Base-by-base conservation (phyloP, 2,113 vertebrate species). In the Pseudois nayaur region DNA sequence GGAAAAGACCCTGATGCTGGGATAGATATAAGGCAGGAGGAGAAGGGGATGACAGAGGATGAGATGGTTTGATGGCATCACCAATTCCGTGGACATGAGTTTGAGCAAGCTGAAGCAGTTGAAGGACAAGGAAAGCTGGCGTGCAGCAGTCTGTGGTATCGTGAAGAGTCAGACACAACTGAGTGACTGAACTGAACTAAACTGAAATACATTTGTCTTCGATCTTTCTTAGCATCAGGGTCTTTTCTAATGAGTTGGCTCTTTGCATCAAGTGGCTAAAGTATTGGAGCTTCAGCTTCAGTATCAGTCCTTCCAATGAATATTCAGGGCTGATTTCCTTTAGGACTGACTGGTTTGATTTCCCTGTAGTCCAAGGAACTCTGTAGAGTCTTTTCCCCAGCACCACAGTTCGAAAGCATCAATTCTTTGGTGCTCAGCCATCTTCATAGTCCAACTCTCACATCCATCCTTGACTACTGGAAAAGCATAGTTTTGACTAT, bases 131-230 rank as follows among this genome's bases (percentile, higher is more conserved):
- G n/a, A n/a, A 71, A 40, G 10, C 67, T 71, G 67, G 19, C 0
- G 0, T 23, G 67, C 19, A 40, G 10, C 67, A 40, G 19, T 40
- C n/a, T 71, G 5, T 71, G 67, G 67, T n/a, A 11, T 23, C 0
- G 1, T 71, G n/a, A 40, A 71, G 67, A 23, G n/a, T 23, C 19
- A 71, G 10, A 23, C 19, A 71, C 0, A 0, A 71, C 36, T 40
- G n/a, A 71, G 2, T 71, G n/a, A 40, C 10, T 40, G 10, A 40
- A 71, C 19, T 40, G 67, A 71, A 71, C n/a, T 71, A 71, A 40
- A 71, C n/a, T 40, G 67, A 71, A 71, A 11, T 71, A 12, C 17
- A 1, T n/a, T 71, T 71, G n/a, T 36, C 5, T 23, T 71, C 10
- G 2, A 12, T 40, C 19, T 71, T 40, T 40, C 19, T 71, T 21